Base-by-base conservation (phyloP, 1,140 invertebrate genomes). In the Temnothorax curvispinosus region DNA sequence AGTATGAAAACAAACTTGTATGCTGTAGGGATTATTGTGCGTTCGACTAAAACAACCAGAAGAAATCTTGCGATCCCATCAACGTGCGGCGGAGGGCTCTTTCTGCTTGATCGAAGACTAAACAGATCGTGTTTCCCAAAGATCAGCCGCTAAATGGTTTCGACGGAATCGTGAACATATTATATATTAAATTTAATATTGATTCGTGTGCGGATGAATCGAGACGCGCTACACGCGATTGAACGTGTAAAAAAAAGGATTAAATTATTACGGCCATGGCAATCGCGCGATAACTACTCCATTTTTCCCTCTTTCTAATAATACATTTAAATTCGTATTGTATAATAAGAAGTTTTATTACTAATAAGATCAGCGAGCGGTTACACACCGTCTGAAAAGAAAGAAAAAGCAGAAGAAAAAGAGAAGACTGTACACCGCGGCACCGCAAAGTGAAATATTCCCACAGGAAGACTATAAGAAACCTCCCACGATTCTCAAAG, bases 101-200 rank as follows among this genome's bases (percentile, higher is more conserved):
- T 81, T 91, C 58, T 50, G 47, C 41, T 64, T 60, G 81, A 67
- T 50, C 87, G 74, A 80, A 93, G 92, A 92, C 91, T 90, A 93
- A 94, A 93, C 91, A 93, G 89, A 94, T 94, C 93, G 88, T 89
- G 88, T 94, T 94, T 92, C 93, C 64, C 64, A 93, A 93, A 92
- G 92, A 91, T 92, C 74, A 71, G 27, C 91, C 92, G 92, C 78
- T 87, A 69, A 90, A 91, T 89, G 86, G 92, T 92, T 93, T 92
- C 89, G 89, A 92, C 87, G 91, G 86, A 67, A 69, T 88, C 72
- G 71, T 80, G 72, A 90, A 90, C 91, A 89, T 88, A 54, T 52
- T n/a, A 89, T n/a, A 88, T 89, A 54, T 74, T 50, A 88, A 86
- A 78, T 80, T 90, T 85, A 81, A 89, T 90, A 88, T 76, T 71